Evolutionary conservation across 2,113 vertebrate genomes (phyloP).

Genomic region (Neomonachus schauinslandi): DNA sequence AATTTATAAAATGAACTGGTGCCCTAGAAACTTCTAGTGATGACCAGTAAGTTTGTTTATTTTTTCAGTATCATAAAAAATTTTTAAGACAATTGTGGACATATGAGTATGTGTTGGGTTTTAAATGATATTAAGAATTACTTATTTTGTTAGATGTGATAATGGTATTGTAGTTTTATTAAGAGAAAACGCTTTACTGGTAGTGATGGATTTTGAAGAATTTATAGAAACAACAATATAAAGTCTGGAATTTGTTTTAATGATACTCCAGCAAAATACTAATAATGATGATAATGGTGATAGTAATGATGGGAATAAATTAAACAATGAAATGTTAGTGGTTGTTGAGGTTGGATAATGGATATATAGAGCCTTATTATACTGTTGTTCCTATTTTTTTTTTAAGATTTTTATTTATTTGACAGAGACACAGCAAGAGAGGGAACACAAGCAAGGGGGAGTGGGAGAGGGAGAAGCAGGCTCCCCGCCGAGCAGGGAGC

Average conservation of each 20-base stretch:
- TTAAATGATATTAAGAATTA: neutral
- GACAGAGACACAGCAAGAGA: no score
- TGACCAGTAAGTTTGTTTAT: neutral
- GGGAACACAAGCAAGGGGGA: no score
- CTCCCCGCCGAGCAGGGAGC: no score
- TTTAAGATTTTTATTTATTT: no score
- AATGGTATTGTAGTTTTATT: neutral
- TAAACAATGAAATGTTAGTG: neutral
- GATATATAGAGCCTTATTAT: neutral
- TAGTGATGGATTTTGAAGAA: neutral
- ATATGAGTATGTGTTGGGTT: neutral
- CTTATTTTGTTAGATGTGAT: neutral
- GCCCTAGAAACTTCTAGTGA: neutral
- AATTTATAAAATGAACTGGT: neutral
- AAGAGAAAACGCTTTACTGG: neutral
- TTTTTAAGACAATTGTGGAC: neutral
- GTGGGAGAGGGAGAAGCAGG: no score
- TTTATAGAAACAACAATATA: neutral
- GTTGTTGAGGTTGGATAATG: neutral
- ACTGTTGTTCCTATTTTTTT: neutral
- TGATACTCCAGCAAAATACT: neutral
- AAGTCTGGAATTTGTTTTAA: neutral
- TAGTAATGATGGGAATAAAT: neutral
- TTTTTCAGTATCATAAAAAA: neutral
- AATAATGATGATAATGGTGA: no score